Evolutionary conservation across 1,140 invertebrate genomes (phyloP).

Genomic region (Drosophila santomea): DNA sequence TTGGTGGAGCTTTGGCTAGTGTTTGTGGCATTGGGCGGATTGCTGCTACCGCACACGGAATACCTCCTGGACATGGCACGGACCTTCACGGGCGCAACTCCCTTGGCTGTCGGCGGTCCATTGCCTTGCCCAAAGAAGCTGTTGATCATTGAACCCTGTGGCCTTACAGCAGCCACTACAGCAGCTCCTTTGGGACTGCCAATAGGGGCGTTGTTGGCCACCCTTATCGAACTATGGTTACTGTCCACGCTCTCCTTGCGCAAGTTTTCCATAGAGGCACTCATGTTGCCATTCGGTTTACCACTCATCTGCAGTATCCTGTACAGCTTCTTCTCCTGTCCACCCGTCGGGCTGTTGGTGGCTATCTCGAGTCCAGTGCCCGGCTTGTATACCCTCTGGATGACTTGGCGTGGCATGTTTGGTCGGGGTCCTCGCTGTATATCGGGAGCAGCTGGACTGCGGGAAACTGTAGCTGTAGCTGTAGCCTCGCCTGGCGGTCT

Average conservation of each 20-base stretch:
- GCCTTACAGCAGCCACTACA: slow-evolving; percentile 12
- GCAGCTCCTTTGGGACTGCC: slow-evolving; percentile 7
- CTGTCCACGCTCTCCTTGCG: slow-evolving; percentile 54
- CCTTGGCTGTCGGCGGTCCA: background rate
- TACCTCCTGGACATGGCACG: slow-evolving; percentile 53
- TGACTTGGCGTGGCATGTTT: slow-evolving; percentile 1
- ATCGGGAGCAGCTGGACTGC: background rate
- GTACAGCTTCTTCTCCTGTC: slow-evolving; percentile 41
- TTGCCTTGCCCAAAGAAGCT: slow-evolving; percentile 20
- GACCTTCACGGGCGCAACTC: slow-evolving; percentile 7
- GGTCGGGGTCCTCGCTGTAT: background rate
- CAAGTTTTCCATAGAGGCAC: slow-evolving; percentile 2
- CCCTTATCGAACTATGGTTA: slow-evolving; percentile 1
- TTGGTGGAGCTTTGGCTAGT: background rate
- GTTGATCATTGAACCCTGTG: slow-evolving; percentile 22
- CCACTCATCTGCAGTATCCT: slow-evolving; percentile 44
- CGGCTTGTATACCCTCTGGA: slow-evolving; percentile 25
- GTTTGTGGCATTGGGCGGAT: background rate
- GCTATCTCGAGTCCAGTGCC: background rate
- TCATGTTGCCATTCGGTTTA: background rate
- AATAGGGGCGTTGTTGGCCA: background rate
- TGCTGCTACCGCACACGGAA: slow-evolving; percentile 54
- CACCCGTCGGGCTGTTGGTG: background rate
- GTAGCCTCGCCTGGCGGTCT: background rate
- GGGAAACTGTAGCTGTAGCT: too few relatives aligned